These are phyloP conservation scores for Muscina levida DNA, from an alignment of 2,888 invertebrate species.

Conservation along the genomic window DNA sequence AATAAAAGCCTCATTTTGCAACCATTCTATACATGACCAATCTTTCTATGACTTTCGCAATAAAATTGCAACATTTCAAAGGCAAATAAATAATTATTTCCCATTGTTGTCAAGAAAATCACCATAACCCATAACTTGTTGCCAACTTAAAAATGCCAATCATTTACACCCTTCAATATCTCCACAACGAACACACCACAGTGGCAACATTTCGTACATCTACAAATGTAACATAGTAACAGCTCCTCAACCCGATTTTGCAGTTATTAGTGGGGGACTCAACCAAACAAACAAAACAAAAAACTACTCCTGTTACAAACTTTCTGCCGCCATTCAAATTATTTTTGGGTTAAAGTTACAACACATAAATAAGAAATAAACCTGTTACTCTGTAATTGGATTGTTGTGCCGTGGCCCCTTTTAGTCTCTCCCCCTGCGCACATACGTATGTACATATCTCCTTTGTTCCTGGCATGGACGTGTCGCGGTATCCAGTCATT, in stretches of 20 bases:
- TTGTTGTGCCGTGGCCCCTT: constrained; percentile 3
- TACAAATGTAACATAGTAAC: no score
- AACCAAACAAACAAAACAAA: constrained; percentile 2
- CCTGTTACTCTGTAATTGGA: constrained; percentile 60
- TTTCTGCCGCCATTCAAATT: constrained; percentile 53
- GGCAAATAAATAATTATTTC: no score
- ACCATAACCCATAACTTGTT: no score
- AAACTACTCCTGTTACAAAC: constrained; percentile 47
- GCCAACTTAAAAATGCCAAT: no score
- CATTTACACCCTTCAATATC: no score
- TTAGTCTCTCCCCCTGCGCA: no score
- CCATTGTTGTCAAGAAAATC: no score
- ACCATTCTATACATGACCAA: no score
- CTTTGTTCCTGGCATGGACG: constrained; percentile 13
- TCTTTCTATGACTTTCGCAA: no score
- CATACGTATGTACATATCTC: not conserved
- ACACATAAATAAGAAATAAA: constrained; percentile 51
- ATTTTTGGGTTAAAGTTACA: constrained; percentile 58
- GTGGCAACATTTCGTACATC: not conserved
- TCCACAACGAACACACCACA: constrained; percentile 26
- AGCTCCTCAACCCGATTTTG: no score
- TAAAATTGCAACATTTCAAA: no score
- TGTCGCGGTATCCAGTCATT: constrained; percentile 1
- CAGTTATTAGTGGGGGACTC: not conserved
- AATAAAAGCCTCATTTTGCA: no score